Evolutionary conservation across 2,113 vertebrate genomes (phyloP).

Genomic region (Sturnus vulgaris): DNA sequence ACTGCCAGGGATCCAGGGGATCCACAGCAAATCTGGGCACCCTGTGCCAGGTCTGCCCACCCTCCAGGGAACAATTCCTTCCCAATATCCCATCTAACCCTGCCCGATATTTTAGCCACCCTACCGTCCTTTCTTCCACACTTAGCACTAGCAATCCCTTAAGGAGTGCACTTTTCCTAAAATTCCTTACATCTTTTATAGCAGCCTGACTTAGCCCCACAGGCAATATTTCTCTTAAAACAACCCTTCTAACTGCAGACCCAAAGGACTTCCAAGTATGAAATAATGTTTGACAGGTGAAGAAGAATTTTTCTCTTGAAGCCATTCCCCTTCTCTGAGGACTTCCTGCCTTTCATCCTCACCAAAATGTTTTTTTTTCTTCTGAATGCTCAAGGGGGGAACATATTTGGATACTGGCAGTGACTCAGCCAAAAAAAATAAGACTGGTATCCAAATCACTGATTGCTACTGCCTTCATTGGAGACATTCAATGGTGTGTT

Average conservation of each 20-base stretch:
- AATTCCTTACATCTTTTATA: not conserved
- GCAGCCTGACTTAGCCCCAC: not conserved
- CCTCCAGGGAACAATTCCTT: accelerated
- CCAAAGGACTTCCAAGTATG: not conserved
- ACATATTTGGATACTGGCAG: not conserved
- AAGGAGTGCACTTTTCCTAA: not conserved
- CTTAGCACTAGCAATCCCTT: too few relatives aligned
- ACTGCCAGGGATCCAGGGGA: not conserved
- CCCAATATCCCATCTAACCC: not conserved
- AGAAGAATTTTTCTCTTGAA: not conserved
- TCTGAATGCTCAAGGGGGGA: not conserved
- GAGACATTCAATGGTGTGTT: not conserved
- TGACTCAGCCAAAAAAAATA: not conserved
- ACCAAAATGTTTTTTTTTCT: not conserved
- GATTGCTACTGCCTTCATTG: not conserved
- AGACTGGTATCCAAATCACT: not conserved
- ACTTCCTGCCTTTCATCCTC: not conserved
- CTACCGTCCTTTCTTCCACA: not conserved
- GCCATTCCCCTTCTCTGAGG: not conserved
- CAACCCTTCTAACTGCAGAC: not conserved
- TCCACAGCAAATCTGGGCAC: not conserved
- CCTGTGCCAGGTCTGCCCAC: not conserved
- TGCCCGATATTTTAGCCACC: not conserved
- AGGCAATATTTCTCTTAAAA: not conserved
- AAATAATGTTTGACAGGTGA: not conserved